Conservation (phyloP, 2,113 vertebrate species). For the Talpa occidentalis region DNA sequence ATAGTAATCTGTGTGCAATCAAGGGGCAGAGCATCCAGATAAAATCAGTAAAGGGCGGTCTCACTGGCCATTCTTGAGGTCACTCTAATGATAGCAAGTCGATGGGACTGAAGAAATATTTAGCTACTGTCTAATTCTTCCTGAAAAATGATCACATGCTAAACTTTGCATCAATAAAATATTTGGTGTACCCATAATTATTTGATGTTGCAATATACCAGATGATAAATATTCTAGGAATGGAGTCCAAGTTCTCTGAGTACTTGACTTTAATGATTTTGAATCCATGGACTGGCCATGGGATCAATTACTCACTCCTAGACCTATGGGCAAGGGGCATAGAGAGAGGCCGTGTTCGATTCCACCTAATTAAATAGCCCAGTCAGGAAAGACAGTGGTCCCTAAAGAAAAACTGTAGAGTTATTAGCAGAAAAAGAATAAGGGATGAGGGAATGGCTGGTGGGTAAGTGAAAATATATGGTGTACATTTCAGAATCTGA, state of each 20-base stretch:
- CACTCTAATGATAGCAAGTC: neutral
- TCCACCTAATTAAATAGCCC: neutral
- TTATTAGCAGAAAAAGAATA: neutral
- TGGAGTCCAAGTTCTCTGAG: neutral
- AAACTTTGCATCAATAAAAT: constrained; percentile 23
- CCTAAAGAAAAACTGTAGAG: neutral
- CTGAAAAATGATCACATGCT: constrained; percentile 1
- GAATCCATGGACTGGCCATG: neutral
- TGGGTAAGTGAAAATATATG: neutral
- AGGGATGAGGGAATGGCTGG: neutral
- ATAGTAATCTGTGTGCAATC: neutral
- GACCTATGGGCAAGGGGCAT: neutral
- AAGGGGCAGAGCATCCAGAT: neutral
- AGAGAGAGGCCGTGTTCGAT: neutral
- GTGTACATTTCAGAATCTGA: neutral
- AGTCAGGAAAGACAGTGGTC: neutral
- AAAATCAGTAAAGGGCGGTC: neutral
- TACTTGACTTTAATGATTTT: neutral
- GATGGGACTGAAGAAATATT: neutral
- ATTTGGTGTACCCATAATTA: neutral
- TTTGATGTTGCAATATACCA: neutral
- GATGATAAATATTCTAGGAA: neutral
- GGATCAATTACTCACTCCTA: neutral
- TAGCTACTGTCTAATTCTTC: constrained; percentile 1
- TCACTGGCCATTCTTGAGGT: constrained; percentile 5